Evolutionary conservation across 2,797 vertebrate genomes (phyloP), one percentile per base, ranked within the genome.

Genomic region (Myoxocephalus aenaeus): DNA sequence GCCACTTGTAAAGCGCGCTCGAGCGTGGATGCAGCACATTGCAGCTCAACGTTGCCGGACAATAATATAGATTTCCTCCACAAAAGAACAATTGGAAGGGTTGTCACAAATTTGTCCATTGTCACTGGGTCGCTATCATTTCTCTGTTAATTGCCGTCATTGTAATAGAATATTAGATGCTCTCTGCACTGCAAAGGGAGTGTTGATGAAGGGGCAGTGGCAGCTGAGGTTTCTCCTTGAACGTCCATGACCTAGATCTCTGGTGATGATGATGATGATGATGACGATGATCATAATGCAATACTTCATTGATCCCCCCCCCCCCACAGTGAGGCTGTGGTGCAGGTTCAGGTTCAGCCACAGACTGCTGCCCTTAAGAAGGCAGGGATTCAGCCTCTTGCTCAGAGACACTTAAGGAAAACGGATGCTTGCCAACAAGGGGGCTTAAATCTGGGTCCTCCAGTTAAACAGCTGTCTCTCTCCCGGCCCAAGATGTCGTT

Each of bases 101-200:
- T 92, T 92, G 93, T 94, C 90, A 92, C 91, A 93, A 93, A 92
- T 94, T 90, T 92, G 92, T 91, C 92, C 92, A 90, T 93, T 93
- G 92, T 94, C 89, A 89, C 87, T 84, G 89, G 82, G 84, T 90
- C 67, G 86, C 92, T 92, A 91, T 94, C 89, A 89, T 90, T 90
- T 79, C 88, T 86, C 85, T 87, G 89, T 81, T 93, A 93, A 94
- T 92, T 93, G 88, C 88, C 85, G 81, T 87, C 90, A 93, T 91
- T 92, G 92, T 93, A 92, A 92, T 91, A 88, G 88, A 94, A 93
- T 93, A 92, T 90, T 87, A 91, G 87, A 93, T 91, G 85, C 82
- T 27, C 82, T 27, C 69, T 22, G 22, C 69, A 48, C 82, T 84
- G 86, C 70, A 77, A 81, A 81, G 80, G 79, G 77, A 86, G 82